A percentile compares a stretch with the other conserved stretches of the same genome.
phyloP scores from a whole-genome alignment of 2,888 invertebrate genomes.

The Leptinotarsa tumamoca region DNA sequence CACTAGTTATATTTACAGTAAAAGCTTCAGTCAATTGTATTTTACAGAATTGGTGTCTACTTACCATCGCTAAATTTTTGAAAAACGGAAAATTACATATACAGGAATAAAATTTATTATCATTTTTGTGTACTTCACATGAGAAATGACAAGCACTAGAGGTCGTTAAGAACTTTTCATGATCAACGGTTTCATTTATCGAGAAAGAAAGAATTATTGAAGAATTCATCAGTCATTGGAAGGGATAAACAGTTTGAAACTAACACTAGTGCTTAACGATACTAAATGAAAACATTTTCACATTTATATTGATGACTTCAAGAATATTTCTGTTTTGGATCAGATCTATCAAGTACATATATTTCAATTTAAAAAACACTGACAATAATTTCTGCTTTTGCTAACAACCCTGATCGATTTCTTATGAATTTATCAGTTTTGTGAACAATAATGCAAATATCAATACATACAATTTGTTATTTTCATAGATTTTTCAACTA shows the following conservation, averaged over 20 bases:
- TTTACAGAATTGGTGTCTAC: conserved; percentile 52
- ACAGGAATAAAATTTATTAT: conserved; percentile 13
- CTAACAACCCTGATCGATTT: neutral
- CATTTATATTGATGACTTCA: neutral
- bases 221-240: neutral
- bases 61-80: conserved; percentile 44
- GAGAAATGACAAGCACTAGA: neutral
- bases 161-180: neutral
- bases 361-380: neutral
- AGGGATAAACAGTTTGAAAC: neutral
- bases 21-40: conserved; percentile 57
- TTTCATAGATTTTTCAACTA: neutral
- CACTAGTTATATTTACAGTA: conserved; percentile 54
- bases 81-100: conserved; percentile 10
- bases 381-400: neutral
- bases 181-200: neutral
- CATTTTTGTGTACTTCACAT: neutral
- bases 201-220: neutral
- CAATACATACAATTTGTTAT: neutral
- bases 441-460: neutral
- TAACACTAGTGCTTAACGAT: neutral
- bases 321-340: no score
- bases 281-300: neutral
- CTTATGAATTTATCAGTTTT: neutral
- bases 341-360: no score